Conservation (phyloP, 1,140 invertebrate species). For the Gonioctena quinquepunctata region DNA sequence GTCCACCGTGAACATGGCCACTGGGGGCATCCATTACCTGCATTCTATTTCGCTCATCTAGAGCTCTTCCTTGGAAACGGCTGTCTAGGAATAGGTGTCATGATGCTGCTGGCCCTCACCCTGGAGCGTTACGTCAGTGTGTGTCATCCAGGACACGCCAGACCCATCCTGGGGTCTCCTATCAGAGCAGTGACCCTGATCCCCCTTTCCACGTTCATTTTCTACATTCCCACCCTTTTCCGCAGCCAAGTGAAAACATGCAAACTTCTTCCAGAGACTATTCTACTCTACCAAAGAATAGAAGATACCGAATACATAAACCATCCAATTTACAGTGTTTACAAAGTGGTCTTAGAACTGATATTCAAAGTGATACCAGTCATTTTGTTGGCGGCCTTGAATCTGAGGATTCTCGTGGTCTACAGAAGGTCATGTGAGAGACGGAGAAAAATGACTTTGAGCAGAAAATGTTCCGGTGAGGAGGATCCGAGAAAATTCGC, state of each 20-base stretch:
- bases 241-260: conserved; percentile 66
- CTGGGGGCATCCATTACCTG: conserved; percentile 66
- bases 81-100: conserved; percentile 73
- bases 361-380: conserved; percentile 70
- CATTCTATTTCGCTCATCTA: conserved; percentile 74
- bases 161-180: conserved; percentile 64
- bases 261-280: conserved; percentile 54
- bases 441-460: conserved; percentile 66
- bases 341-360: conserved; percentile 68
- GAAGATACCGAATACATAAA: conserved; percentile 60
- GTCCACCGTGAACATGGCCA: conserved; percentile 67
- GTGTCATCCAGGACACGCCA: conserved; percentile 71
- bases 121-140: conserved; percentile 81
- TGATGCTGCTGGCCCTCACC: conserved; percentile 79
- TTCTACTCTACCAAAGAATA: conserved; percentile 62
- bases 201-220: conserved; percentile 64
- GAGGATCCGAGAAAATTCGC: conserved; percentile 70
- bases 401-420: conserved; percentile 71
- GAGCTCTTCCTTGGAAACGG: conserved; percentile 77
- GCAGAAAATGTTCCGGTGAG: conserved; percentile 60
- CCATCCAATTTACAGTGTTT: conserved; percentile 57
- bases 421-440: conserved; percentile 65
- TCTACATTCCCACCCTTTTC: conserved; percentile 69
- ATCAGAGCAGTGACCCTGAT: conserved; percentile 66
- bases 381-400: conserved; percentile 68